Percentiles rank a stretch among this genome's conserved stretches.
These are phyloP conservation scores for Microtus richardsoni DNA, from an alignment of 2,113 vertebrate genomes.

Conservation along the genomic window DNA sequence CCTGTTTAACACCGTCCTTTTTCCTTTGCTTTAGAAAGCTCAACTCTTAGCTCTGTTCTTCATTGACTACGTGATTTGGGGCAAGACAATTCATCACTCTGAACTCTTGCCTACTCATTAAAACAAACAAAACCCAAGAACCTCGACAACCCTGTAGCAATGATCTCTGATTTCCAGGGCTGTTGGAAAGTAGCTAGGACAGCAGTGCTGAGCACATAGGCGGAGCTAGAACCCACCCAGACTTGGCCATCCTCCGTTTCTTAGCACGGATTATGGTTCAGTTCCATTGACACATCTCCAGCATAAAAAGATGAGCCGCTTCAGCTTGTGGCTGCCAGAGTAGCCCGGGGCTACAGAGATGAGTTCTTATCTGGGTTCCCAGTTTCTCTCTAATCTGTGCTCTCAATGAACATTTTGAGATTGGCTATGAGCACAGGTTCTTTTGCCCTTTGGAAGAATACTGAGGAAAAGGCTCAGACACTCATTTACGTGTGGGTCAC, in stretches of 20 bases:
- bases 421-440: not conserved
- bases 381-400: not conserved
- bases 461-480: not conserved
- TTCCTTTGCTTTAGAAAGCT: not conserved
- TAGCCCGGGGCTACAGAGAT: not conserved
- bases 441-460: not conserved
- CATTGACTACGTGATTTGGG: conserved; percentile 16
- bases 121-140: not conserved
- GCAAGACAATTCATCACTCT: conserved; percentile 22
- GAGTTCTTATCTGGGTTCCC: not conserved
- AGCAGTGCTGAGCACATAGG: not conserved
- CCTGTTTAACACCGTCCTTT: not conserved
- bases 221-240: not conserved
- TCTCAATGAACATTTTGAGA: conserved; percentile 31
- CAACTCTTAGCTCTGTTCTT: not conserved
- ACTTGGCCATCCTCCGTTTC: not conserved
- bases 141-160: not conserved
- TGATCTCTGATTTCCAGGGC: not conserved
- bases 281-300: not conserved
- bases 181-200: not conserved
- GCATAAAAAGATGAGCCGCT: not conserved
- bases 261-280: not conserved
- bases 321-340: not conserved
- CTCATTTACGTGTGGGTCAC: not conserved
- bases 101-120: conserved; percentile 45